Evolutionary conservation across 2,888 invertebrate species (phyloP), one percentile per base, ranked within the genome.

Genomic region (Sminthurides aquaticus): DNA sequence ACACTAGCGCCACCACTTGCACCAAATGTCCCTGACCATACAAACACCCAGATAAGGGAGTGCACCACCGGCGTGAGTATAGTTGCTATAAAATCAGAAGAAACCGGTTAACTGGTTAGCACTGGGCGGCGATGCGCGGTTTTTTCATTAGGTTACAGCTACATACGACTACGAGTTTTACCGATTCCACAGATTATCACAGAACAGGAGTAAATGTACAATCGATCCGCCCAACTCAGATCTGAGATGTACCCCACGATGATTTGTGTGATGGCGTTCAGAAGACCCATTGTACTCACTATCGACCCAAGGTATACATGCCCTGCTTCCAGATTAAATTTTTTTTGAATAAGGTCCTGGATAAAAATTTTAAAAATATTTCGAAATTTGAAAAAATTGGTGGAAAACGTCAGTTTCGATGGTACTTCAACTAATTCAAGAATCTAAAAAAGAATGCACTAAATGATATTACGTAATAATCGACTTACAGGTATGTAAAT

Each of bases 401-500:
- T n/a, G n/a, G n/a, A n/a, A n/a, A n/a, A n/a, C n/a, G n/a, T n/a
- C n/a, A n/a, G n/a, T n/a, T n/a, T n/a, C n/a, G n/a, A n/a, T n/a
- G n/a, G n/a, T n/a, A n/a, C n/a, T n/a, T n/a, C n/a, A n/a, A n/a
- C n/a, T n/a, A n/a, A n/a, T n/a, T n/a, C n/a, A n/a, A n/a, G n/a
- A n/a, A n/a, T n/a, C n/a, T n/a, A n/a, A n/a, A n/a, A n/a, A n/a
- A n/a, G n/a, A n/a, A n/a, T n/a, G n/a, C n/a, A n/a, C n/a, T n/a
- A n/a, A n/a, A n/a, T n/a, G n/a, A n/a, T n/a, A n/a, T n/a, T n/a
- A n/a, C n/a, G n/a, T n/a, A n/a, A n/a, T n/a, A n/a, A n/a, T n/a
- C n/a, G 15, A 75, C 80, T 77, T 76, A 82, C 82, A 74, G 88
- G 87, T 66, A 90, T 84, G 77, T 90, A 95, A 61, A 94, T 87